Base-by-base conservation (phyloP, 2,888 invertebrate genomes). In the Morpho achilles region DNA sequence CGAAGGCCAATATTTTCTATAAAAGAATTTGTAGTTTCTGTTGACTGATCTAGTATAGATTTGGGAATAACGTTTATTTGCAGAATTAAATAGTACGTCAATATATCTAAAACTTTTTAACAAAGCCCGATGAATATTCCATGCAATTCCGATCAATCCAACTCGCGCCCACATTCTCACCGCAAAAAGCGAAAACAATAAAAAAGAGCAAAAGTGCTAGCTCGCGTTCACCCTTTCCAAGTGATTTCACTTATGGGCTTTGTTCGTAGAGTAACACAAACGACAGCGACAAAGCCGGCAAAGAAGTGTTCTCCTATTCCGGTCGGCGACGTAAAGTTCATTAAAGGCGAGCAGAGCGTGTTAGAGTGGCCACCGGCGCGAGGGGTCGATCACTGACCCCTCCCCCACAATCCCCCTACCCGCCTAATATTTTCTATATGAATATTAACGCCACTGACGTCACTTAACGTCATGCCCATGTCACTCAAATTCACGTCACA, bases 311-410 rank as follows among this genome's bases (percentile, higher is more conserved):
- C 89, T 86, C 84, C 79, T 87, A 82, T 84, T 82, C 81, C 82
- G 79, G 83, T 81, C 82, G 80, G 82, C 83, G 85, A 86, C 86
- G 84, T 83, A 89, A 87, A 88, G 88, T 88, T 89, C 87, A 87
- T 89, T 89, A 89, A 85, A 87, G 86, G 84, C 82, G 80, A 75
- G 79, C 80, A 76, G 80, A 79, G 85, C 89, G 89, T 89, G 88
- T 86, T 82, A 75, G 84, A 85, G 87, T 84, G 87, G 80, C 76
- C 72, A 81, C 75, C 73, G 75, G 74, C 76, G 77, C 65, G 74
- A 75, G 85, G 79, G 79, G 77, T 70, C 76, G 75, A 75, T 76
- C 73, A 74, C 72, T 69, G 69, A 70, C 62, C 70, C 70, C 64
- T 65, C 41, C 54, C 16, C 64, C 58, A 61, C 54, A 60, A 16